phyloP scores from a whole-genome alignment of 2,888 invertebrate species.

The Mimumesa dahlbomi region DNA sequence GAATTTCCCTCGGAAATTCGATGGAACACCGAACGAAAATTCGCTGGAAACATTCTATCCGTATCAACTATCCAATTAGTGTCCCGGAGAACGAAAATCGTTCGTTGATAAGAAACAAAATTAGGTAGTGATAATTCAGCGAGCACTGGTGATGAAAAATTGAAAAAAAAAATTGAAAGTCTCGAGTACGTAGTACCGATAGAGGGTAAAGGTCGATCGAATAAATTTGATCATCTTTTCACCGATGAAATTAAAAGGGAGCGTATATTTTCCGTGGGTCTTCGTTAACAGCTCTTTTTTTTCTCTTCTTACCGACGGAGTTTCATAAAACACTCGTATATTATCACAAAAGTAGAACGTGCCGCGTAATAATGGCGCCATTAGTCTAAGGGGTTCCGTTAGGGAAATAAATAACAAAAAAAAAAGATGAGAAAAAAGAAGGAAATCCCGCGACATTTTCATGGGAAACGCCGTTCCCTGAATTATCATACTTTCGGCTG shows the following conservation, averaged over 20 bases:
- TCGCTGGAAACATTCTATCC: no score
- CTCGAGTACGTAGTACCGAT: no score
- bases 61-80: no score
- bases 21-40: no score
- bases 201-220: no score
- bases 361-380: constrained; percentile 34
- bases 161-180: no score
- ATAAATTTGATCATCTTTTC: not conserved
- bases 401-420: constrained; percentile 40
- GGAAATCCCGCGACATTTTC: constrained; percentile 27
- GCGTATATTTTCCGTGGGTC: constrained; percentile 15
- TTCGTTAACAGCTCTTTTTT: constrained; percentile 30
- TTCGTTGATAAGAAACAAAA: no score
- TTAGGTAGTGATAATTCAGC: no score
- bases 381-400: constrained; percentile 32
- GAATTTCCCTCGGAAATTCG: no score
- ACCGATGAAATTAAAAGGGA: not conserved
- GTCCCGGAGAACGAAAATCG: no score
- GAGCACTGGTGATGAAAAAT: no score
- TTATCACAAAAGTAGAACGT: constrained; percentile 33
- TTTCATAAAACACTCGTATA: constrained; percentile 36
- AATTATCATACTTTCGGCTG: constrained; percentile 40
- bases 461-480: not conserved
- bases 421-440: no score
- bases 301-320: constrained; percentile 20